phyloP scores from a whole-genome alignment of 2,797 vertebrate genomes.

The Oreortyx pictus region DNA sequence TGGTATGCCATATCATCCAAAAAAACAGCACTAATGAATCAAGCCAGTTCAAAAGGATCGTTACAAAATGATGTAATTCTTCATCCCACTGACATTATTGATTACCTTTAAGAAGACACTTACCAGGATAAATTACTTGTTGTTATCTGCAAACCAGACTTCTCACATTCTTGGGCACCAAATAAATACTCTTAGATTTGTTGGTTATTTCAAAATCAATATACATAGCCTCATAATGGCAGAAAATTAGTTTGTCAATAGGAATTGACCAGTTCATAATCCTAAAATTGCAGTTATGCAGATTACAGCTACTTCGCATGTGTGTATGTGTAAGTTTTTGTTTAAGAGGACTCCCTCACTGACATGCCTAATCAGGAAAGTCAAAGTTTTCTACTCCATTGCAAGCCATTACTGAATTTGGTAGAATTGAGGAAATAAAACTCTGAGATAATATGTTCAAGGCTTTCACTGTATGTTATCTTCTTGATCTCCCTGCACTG shows the following conservation, averaged over 20 bases:
- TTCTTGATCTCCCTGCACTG: background rate
- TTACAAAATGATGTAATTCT: conserved; percentile 71
- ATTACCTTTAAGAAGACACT: conserved; percentile 76
- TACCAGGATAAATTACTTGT: conserved; percentile 71
- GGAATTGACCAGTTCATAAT: conserved; percentile 61
- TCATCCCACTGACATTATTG: conserved; percentile 72
- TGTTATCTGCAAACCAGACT: conserved; percentile 66
- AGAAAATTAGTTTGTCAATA: conserved; percentile 74
- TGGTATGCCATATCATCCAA: background rate
- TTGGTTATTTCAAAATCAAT: conserved; percentile 68
- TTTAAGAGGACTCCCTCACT: background rate
- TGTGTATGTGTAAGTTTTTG: no score
- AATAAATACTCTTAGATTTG: conserved; percentile 62
- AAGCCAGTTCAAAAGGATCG: conserved; percentile 44
- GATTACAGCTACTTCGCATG: background rate
- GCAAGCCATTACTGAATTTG: background rate
- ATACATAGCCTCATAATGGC: conserved; percentile 54
- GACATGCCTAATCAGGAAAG: background rate
- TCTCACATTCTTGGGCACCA: conserved; percentile 50
- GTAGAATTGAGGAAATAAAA: background rate
- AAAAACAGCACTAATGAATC: conserved; percentile 11
- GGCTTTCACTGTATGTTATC: background rate
- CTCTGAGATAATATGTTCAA: background rate
- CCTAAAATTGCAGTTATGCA: conserved; percentile 33
- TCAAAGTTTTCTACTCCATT: background rate